Percentiles rank a stretch among this genome's conserved stretches.
Evolutionary conservation across 2,113 vertebrate genomes (phyloP).

Genomic region (Sciurus niger): DNA sequence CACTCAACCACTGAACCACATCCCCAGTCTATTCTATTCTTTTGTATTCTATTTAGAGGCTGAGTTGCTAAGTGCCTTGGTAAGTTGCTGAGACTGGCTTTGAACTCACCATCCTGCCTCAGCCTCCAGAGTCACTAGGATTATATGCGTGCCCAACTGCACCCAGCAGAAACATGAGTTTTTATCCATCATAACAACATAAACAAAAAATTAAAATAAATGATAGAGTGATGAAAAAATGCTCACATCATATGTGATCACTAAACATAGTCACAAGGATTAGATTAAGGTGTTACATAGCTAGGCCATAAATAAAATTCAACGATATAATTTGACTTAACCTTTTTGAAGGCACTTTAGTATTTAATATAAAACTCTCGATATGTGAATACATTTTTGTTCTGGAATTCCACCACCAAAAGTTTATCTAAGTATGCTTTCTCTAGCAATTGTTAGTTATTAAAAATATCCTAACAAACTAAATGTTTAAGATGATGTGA

Average conservation of each 20-base stretch:
- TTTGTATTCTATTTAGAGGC: too few species aligned
- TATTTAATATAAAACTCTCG: background rate
- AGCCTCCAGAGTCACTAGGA: too few species aligned
- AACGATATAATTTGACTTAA: background rate
- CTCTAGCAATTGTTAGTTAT: background rate
- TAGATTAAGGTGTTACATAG: background rate
- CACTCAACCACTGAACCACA: too few species aligned
- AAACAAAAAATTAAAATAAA: background rate
- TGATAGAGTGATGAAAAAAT: background rate
- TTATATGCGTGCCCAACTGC: too few species aligned
- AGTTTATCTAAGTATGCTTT: background rate
- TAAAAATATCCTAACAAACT: background rate
- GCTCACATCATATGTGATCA: background rate
- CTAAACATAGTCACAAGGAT: background rate
- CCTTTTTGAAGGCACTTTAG: background rate
- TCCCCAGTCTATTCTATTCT: too few species aligned
- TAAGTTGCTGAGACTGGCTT: too few species aligned
- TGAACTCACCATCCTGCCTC: too few species aligned
- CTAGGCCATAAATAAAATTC: background rate
- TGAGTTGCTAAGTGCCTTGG: too few species aligned
- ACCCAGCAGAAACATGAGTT: background rate
- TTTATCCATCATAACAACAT: background rate
- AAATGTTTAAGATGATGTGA: background rate
- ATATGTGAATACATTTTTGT: background rate
- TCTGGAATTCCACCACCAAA: background rate